A percentile compares a stretch with the other conserved stretches of the same genome.
Evolutionary conservation across 2,113 vertebrate species (phyloP).

Genomic region (Gallinago media): DNA sequence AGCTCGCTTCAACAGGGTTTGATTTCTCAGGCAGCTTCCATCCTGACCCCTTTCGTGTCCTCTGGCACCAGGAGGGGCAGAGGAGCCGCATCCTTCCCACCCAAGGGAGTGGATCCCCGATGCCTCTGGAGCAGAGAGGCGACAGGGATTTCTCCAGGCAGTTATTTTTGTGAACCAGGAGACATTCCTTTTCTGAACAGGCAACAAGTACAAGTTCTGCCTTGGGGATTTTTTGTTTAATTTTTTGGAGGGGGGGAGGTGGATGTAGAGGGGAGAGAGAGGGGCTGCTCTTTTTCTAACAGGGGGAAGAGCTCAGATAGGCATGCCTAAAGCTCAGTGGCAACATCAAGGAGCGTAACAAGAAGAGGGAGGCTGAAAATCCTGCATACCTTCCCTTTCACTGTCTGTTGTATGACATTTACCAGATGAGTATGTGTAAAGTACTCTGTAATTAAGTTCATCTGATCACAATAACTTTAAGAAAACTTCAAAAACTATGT

Average conservation of each 20-base stretch:
- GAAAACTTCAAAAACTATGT: conserved; percentile 53
- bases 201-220: background rate
- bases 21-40: background rate
- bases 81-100: background rate
- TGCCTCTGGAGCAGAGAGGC: background rate
- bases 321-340: background rate
- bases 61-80: background rate
- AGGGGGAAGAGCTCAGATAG: background rate
- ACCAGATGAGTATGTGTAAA: conserved; percentile 47
- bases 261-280: background rate
- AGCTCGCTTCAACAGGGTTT: background rate
- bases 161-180: background rate
- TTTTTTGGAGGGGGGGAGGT: accelerated
- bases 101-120: background rate
- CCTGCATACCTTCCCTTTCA: conserved; percentile 38
- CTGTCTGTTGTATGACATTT: conserved; percentile 43
- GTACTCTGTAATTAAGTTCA: conserved; percentile 53
- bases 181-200: background rate
- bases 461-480: conserved; percentile 54
- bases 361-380: background rate
- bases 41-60: background rate
- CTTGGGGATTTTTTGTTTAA: no score
- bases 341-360: background rate
- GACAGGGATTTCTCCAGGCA: background rate
- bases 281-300: background rate